Conservation (phyloP, 2,888 invertebrate genomes). For the Pseudoips prasinana region DNA sequence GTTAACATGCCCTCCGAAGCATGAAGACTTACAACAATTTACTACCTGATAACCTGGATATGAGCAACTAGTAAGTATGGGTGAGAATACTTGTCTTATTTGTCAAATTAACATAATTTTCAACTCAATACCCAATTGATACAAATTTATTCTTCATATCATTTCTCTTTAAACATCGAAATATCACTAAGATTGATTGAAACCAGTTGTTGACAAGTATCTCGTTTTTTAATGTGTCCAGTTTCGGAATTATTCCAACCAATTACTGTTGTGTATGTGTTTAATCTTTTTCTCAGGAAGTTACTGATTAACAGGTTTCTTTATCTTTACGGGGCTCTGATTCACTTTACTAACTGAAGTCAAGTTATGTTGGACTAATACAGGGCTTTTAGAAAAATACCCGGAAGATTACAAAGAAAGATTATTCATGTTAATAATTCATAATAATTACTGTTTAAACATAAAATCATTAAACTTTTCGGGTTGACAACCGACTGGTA, state of each 20-base stretch:
- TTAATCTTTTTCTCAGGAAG: conserved; percentile 62
- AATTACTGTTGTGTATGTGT: conserved; percentile 53
- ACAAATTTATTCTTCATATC: conserved; percentile 9
- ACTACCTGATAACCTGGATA: too few relatives aligned
- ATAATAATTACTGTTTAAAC: too few relatives aligned
- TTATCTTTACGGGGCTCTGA: conserved; percentile 56
- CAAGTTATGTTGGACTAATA: neutral
- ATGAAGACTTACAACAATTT: too few relatives aligned
- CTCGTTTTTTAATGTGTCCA: conserved; percentile 50
- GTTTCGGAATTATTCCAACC: conserved; percentile 46
- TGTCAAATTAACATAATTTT: neutral
- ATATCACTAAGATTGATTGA: conserved; percentile 26
- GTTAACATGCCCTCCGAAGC: too few relatives aligned
- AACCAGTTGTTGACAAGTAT: conserved; percentile 35
- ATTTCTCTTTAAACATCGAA: conserved; percentile 13
- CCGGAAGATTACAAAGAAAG: too few relatives aligned
- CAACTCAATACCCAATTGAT: too few relatives aligned
- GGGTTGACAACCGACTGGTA: too few relatives aligned
- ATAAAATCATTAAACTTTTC: too few relatives aligned
- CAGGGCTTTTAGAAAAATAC: neutral
- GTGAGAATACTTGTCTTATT: too few relatives aligned
- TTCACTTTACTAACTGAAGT: conserved; percentile 47
- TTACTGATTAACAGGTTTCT: conserved; percentile 63
- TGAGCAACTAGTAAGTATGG: too few relatives aligned
- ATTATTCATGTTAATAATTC: too few relatives aligned